Base-by-base conservation (phyloP, 2,888 invertebrate genomes). In the Synergus japonicus region DNA sequence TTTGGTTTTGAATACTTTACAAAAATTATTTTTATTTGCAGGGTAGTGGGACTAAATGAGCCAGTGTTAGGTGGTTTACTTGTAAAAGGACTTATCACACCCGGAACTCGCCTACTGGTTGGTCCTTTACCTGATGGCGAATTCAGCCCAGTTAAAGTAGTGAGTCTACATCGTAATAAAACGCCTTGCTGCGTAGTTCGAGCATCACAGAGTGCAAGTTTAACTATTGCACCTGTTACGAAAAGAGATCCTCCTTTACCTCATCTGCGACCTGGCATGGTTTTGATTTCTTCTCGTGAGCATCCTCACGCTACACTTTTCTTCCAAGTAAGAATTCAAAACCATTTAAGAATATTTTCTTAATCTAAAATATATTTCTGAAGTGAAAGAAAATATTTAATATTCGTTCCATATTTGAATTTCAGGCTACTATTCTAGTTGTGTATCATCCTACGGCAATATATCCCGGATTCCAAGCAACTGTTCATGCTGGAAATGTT, bases 401-500 rank as follows among this genome's bases (percentile, higher is more conserved):
- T n/a, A 54, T n/a, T 54, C 8, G 8, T 54, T 54, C n/a, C 15
- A 54, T n/a, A 69, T 46, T 43, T 80, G 43, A 69, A 58, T 78
- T 80, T 84, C 93, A 97, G 95, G 99, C 99, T 0, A 96, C 96
- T 76, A 96, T 99, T 0, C 96, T 96, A 60, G 96, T 99, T 0
- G 93, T 99, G n/a, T 96, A 96, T 83, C 98, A 98, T 91, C 95
- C 97, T 0, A 97, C 96, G 0, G 95, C 96, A 15, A 97, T 98
- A 81, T 95, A 94, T 83, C 95, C 95, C 5, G 97, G 97, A 44
- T 97, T 97, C 91, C 97, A 97, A 92, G 97, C 98, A 29, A 98
- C 98, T 0, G 96, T 99, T 0, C 98, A 99, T 92, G 97, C 99
- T 77, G 99, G 98, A 0, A 98, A 98, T 87, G 97, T 99, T 9